Evolutionary conservation across 2,797 vertebrate genomes (phyloP).

Genomic region (Hapalemur alaotrensis): DNA sequence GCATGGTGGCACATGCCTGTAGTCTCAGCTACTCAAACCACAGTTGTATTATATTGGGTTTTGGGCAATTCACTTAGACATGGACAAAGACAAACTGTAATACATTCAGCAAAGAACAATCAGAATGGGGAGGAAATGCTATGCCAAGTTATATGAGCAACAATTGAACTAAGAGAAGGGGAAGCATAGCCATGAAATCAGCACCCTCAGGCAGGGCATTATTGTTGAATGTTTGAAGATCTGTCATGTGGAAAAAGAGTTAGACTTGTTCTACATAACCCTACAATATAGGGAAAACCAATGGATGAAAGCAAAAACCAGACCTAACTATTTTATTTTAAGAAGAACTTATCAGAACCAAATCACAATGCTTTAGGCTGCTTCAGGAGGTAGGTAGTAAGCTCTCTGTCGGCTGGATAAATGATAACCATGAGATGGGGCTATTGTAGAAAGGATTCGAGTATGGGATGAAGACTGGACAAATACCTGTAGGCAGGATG

Average conservation of each 20-base stretch:
- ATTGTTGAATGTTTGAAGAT: constrained; percentile 39
- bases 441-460: neutral
- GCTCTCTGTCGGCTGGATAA: neutral
- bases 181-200: constrained; percentile 41
- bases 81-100: constrained; percentile 5
- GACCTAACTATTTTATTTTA: constrained; percentile 47
- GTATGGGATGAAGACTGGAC: neutral
- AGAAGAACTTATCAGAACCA: constrained; percentile 50
- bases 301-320: constrained; percentile 39
- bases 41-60: neutral
- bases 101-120: neutral
- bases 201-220: constrained; percentile 9
- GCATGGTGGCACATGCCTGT: too few species aligned
- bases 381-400: constrained; percentile 16
- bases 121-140: constrained; percentile 16
- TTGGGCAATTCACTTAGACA: constrained; percentile 13
- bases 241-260: constrained; percentile 15
- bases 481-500: neutral
- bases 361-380: neutral
- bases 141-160: neutral
- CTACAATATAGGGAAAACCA: constrained; percentile 18
- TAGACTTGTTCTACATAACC: neutral
- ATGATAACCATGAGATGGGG: neutral
- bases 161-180: constrained; percentile 16
- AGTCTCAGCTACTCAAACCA: neutral